Evolutionary conservation across 2,113 vertebrate genomes (phyloP).

Genomic region (Ceyx melanurus): DNA sequence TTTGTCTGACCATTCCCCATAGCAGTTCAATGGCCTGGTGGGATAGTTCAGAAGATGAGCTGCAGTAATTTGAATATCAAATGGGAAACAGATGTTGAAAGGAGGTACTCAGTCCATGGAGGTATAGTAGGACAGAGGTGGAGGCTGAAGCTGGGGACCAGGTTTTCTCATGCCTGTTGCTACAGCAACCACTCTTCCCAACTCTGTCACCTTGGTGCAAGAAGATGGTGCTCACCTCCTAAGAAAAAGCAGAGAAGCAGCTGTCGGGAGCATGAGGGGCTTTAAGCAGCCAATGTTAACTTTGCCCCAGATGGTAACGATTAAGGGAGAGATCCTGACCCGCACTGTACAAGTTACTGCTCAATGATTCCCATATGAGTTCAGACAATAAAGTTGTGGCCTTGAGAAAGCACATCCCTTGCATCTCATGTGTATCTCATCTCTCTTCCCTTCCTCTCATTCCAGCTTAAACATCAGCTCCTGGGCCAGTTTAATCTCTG

Average conservation of each 20-base stretch:
- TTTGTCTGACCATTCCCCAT: not conserved
- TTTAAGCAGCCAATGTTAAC: not conserved
- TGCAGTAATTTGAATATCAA: not conserved
- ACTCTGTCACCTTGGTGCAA: not conserved
- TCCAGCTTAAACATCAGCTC: not conserved
- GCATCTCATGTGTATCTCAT: not conserved
- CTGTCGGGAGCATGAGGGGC: not conserved
- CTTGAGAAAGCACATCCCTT: not conserved
- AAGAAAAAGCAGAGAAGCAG: not conserved
- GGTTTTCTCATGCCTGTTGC: not conserved
- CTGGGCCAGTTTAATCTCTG: not conserved
- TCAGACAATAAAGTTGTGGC: not conserved
- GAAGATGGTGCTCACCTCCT: not conserved
- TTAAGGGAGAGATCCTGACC: conserved; percentile 17
- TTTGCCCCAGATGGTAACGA: conserved; percentile 34
- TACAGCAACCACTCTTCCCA: not conserved
- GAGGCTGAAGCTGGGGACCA: not conserved
- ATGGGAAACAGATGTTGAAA: not conserved
- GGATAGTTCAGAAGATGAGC: not conserved
- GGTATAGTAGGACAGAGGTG: not conserved
- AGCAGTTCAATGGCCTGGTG: not conserved
- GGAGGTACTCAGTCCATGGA: not conserved
- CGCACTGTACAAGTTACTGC: conserved; percentile 29
- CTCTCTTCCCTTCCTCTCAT: not conserved
- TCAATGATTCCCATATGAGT: conserved; percentile 58